Conservation (phyloP, 2,113 vertebrate species). For the Pelmatolapia mariae region DNA sequence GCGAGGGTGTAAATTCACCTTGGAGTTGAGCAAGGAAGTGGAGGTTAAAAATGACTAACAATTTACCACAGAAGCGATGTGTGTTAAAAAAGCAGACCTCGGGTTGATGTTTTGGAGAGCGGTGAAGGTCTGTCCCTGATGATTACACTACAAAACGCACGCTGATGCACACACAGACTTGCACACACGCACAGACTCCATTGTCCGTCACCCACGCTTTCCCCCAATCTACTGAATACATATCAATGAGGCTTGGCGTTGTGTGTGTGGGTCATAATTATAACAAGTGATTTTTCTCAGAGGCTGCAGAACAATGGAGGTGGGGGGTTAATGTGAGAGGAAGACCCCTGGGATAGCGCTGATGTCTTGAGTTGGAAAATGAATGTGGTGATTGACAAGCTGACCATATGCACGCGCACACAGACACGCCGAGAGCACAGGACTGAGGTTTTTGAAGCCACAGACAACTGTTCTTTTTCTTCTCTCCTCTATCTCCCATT, state of each 20-base stretch:
- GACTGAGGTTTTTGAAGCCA: not conserved
- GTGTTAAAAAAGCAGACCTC: not conserved
- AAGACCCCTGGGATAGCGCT: conserved; percentile 44
- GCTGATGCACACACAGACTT: conserved; percentile 21
- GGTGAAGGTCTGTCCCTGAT: conserved; percentile 49
- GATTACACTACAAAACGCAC: conserved; percentile 48
- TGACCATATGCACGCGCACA: conserved; percentile 35
- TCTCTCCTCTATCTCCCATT: not conserved
- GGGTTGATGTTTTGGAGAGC: conserved; percentile 29
- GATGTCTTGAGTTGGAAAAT: conserved; percentile 44
- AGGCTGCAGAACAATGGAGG: conserved; percentile 56
- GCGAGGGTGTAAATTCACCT: conserved; percentile 68
- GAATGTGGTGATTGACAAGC: conserved; percentile 59
- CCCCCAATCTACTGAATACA: conserved; percentile 79
- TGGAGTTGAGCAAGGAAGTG: conserved; percentile 54
- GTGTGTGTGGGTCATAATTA: conserved; percentile 92
- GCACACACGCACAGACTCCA: conserved; percentile 67
- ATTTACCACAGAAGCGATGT: conserved; percentile 42
- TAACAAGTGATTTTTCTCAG: conserved; percentile 75
- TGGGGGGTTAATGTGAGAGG: conserved; percentile 39
- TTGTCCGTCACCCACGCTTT: conserved; percentile 82
- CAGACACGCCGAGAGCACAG: not conserved
- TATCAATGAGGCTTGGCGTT: conserved; percentile 85
- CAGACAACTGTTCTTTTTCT: not conserved
- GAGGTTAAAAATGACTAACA: conserved; percentile 94